Evolutionary conservation across 2,797 vertebrate genomes (phyloP).

Genomic region (Craterocephalus amniculus): DNA sequence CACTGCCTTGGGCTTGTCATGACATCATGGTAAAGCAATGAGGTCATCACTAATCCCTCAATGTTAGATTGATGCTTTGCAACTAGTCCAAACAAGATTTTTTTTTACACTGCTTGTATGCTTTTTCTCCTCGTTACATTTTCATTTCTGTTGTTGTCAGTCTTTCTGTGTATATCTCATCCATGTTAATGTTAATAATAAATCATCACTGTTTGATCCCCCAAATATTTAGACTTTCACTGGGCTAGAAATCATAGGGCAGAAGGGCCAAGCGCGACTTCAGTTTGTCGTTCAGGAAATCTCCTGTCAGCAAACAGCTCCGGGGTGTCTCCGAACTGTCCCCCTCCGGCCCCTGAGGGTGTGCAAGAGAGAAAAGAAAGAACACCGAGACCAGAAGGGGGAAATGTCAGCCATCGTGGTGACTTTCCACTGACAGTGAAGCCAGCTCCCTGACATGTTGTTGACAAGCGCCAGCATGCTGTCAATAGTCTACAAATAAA

Average conservation of each 20-base stretch:
- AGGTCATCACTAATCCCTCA: conserved; percentile 77
- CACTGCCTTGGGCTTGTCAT: conserved; percentile 74
- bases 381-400: conserved; percentile 23
- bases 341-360: conserved; percentile 6
- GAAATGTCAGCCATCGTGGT: conserved; percentile 47
- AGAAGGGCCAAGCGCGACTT: neutral
- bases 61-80: conserved; percentile 59
- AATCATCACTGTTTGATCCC: neutral
- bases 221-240: neutral
- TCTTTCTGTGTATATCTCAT: conserved; percentile 12
- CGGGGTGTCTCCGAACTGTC: conserved; percentile 44
- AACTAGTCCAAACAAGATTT: conserved; percentile 78
- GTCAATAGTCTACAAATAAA: conserved; percentile 80
- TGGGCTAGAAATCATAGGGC: neutral
- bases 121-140: conserved; percentile 21
- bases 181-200: neutral
- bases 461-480: conserved; percentile 72
- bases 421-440: conserved; percentile 74
- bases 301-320: conserved; percentile 62
- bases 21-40: conserved; percentile 81
- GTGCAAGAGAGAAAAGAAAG: conserved; percentile 15
- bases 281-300: conserved; percentile 41
- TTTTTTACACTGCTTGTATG: conserved; percentile 21
- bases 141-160: conserved; percentile 24
- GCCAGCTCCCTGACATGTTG: conserved; percentile 61